Evolutionary conservation across 2,797 vertebrate genomes (phyloP).

Genomic region (Balearica regulorum): DNA sequence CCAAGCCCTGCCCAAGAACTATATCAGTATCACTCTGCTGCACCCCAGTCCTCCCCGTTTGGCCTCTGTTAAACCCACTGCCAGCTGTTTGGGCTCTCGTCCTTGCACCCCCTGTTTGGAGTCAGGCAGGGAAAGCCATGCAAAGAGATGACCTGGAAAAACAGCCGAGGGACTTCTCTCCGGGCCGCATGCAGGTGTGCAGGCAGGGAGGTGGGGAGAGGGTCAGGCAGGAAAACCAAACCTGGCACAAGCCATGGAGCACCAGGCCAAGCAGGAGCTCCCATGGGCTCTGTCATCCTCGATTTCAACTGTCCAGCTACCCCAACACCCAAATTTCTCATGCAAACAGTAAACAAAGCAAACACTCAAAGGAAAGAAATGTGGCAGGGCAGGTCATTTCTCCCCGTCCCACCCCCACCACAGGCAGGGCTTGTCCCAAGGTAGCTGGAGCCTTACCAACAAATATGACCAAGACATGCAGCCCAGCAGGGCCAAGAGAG

Average conservation of each 20-base stretch:
- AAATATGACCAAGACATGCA: background rate
- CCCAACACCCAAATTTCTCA: background rate
- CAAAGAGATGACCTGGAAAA: too few species aligned
- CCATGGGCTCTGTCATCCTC: background rate
- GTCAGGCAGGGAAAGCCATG: background rate
- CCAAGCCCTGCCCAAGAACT: background rate
- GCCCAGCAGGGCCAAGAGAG: background rate
- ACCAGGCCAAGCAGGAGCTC: background rate
- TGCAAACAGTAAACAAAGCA: background rate
- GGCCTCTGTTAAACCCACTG: background rate
- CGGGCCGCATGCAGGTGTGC: too few species aligned
- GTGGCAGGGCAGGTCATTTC: background rate
- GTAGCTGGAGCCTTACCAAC: background rate
- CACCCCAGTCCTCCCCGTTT: background rate
- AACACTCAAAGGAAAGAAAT: background rate
- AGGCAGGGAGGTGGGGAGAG: background rate
- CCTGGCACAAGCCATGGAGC: background rate
- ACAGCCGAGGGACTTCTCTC: too few species aligned
- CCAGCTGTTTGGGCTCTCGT: background rate
- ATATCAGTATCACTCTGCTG: background rate
- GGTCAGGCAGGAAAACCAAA: background rate
- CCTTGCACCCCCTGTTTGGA: background rate
- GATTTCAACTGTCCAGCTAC: background rate
- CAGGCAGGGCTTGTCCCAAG: background rate
- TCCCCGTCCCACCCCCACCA: accelerated